Evolutionary conservation across 2,113 vertebrate species (phyloP).

Genomic region (Daphoenositta chrysoptera): DNA sequence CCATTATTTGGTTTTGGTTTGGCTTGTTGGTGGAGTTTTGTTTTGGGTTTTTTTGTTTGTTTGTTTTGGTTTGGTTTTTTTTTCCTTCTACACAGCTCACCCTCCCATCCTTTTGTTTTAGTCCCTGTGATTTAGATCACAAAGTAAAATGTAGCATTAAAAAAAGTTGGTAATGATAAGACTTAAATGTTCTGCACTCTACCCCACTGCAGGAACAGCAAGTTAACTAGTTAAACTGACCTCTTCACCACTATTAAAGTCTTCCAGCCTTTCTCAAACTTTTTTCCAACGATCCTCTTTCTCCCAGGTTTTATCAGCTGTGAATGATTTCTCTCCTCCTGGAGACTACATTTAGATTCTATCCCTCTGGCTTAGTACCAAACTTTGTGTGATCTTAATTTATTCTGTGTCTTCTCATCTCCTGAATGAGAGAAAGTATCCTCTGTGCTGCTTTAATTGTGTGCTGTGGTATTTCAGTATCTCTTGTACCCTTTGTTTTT

Average conservation of each 20-base stretch:
- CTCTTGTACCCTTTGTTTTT: neutral
- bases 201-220: neutral
- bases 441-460: neutral
- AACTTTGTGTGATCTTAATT: neutral
- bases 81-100: neutral
- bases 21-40: neutral
- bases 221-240: neutral
- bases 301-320: neutral
- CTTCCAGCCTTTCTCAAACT: neutral
- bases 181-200: neutral
- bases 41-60: neutral
- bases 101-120: neutral
- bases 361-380: neutral
- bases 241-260: neutral
- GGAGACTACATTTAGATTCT: neutral
- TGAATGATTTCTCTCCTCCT: neutral
- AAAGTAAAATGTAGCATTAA: neutral
- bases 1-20: neutral
- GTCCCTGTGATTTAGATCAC: neutral
- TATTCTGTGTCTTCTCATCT: neutral
- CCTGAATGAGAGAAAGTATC: neutral
- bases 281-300: neutral
- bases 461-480: neutral
- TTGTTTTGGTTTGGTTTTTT: neutral
- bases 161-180: neutral